A percentile compares a stretch with the other conserved stretches of the same genome.
Evolutionary conservation across 1,140 invertebrate genomes (phyloP).

Genomic region (Ridgeia piscesae): DNA sequence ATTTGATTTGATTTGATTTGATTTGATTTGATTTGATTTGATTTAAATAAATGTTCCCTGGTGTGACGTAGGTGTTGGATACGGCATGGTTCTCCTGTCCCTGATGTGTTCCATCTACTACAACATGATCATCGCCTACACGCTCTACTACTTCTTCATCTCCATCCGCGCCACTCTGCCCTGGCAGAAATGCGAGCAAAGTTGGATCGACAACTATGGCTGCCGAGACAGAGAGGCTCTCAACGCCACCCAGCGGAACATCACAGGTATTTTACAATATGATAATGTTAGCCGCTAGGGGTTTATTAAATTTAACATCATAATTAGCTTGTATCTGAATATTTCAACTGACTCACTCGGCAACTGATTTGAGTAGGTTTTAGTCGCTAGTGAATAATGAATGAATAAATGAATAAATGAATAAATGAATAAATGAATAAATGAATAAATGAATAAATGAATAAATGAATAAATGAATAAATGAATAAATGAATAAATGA

Average conservation of each 20-base stretch:
- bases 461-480: constrained; percentile 11
- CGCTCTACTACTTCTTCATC: constrained; percentile 80
- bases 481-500: constrained; percentile 9
- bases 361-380: no score
- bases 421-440: no score
- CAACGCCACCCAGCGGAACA: constrained; percentile 2
- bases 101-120: constrained; percentile 69
- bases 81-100: constrained; percentile 23
- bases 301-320: background rate
- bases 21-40: no score
- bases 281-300: background rate
- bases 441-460: constrained; percentile 9
- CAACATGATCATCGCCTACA: constrained; percentile 94
- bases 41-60: background rate
- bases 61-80: constrained; percentile 52
- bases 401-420: background rate
- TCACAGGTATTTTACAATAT: background rate
- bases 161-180: constrained; percentile 68
- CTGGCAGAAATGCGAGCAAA: constrained; percentile 62
- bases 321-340: no score
- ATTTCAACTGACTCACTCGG: no score
- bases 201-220: constrained; percentile 25
- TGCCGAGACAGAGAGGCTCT: background rate
- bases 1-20: no score
- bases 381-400: no score